Evolutionary conservation across 2,797 vertebrate species (phyloP), one percentile per base, ranked within the genome.

Genomic region (Eidolon dupreanum): DNA sequence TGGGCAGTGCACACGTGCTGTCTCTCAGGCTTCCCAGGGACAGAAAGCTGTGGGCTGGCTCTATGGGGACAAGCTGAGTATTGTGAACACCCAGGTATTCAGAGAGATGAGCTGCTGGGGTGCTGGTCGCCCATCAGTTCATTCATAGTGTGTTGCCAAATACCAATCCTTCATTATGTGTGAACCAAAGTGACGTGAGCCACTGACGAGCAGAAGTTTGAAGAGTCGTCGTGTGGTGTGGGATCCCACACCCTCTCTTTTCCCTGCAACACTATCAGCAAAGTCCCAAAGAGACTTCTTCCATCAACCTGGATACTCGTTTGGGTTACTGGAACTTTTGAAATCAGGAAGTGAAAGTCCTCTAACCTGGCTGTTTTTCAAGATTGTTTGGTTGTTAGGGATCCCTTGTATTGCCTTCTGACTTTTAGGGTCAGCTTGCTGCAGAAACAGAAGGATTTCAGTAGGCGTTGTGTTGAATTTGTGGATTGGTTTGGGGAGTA

Each of bases 381-480:
- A 73, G 24, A 51, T 24, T 86, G 17, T 53, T 66, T 82, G 41
- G 59, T 20, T 59, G 0, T 70, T 53, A 77, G 24, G 16, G 68
- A 24, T 12, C 46, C 28, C 33, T 59, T 77, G 26, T 0, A 53
- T 65, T 93, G 75, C 53, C 7, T 20, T 66, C 15, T 51, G 12
- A 59, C 19, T 59, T 90, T 71, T 75, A 88, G 74, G 46, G 96
- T 92, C 20, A 66, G 2, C 38, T 41, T 59, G 26, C 49, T 92
- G 4, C 7, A 26, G 70, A 94, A 84, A 63, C 26, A 75, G 24
- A 16, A 91, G 53, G n/a, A 46, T 63, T 75, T 68, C 61, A 26
- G 51, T 28, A 65, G 90, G 8, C 3, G 4, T 57, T 31, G 26
- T 65, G 46, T 70, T 91, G 16, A 81, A 55, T 55, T 13, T 71